phyloP scores from a whole-genome alignment of 2,113 vertebrate species.

The Dicerorhinus sumatrensis region DNA sequence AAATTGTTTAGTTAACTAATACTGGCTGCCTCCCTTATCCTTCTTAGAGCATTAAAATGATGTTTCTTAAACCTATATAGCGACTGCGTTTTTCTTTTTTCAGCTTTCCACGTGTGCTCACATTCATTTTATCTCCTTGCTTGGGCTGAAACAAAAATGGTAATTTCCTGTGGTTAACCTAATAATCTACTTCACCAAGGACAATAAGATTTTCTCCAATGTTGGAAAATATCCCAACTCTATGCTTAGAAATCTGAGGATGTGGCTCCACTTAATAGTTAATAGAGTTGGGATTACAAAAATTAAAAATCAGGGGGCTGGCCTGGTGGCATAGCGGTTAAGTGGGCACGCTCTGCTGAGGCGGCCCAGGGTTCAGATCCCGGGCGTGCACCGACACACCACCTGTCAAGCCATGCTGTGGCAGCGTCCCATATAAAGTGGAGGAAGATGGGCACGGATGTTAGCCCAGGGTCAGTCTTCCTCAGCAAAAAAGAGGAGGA shows the following conservation, averaged over 20 bases:
- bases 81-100: background rate
- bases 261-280: background rate
- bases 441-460: too few species aligned
- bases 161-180: background rate
- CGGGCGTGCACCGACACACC: too few species aligned
- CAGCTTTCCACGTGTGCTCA: background rate
- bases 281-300: conserved; percentile 9
- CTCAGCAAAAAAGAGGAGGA: too few species aligned
- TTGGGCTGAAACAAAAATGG: background rate
- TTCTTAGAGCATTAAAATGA: background rate
- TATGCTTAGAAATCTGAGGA: background rate
- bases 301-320: background rate
- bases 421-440: too few species aligned
- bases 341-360: too few species aligned
- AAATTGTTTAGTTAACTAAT: background rate
- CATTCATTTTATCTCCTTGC: background rate
- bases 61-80: background rate
- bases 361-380: too few species aligned
- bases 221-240: background rate
- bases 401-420: too few species aligned
- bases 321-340: too few species aligned
- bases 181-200: background rate
- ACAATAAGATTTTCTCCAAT: background rate
- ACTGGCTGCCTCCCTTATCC: background rate
- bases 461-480: too few species aligned